Base-by-base conservation (phyloP, 2,888 invertebrate species). In the Papilio protenor region DNA sequence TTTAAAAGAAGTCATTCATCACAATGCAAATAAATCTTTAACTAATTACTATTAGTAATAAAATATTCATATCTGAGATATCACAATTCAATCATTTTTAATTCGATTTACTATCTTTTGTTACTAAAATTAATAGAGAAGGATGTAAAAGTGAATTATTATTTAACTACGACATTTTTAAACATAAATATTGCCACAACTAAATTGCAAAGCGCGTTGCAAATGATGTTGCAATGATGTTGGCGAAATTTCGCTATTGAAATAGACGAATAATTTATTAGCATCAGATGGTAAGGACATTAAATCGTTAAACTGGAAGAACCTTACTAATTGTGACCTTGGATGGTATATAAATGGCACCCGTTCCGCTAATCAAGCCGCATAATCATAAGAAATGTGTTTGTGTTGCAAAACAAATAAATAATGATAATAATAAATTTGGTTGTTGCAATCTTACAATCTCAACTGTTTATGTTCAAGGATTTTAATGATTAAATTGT, bases 181-280 rank as follows among this genome's bases (percentile, higher is more conserved):
- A 40, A 75, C 40, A 23, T 70, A 70, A 70, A 77, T 72, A 23
- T 64, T 73, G 73, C 66, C 16, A 66, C 73, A 73, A 66, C 21
- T 16, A 77, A 73, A 64, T 66, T 73, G 64, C 77, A 73, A 77
- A 77, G 40, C 64, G 52, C 49, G n/a, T 77, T 77, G 73, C 73
- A 66, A 77, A 73, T 66, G n/a, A 27, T 73, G 21, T 77, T 73
- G 77, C 77, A 77, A 77, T 64, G 49, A 27, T 18, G 18, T 73
- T 73, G 52, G 52, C 77, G 66, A 77, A 77, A 73, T 66, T 77
- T 52, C 18, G 23, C 23, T 66, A 73, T 66, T 73, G 55, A 77
- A 66, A 77, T 77, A 77, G 73, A 45, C 66, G 66, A 73, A 64
- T 66, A 73, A 77, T 66, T 76, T 73, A 77, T 77, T n/a, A 72